phyloP scores from a whole-genome alignment of 2,888 invertebrate genomes.

The Andrena bicolor region DNA sequence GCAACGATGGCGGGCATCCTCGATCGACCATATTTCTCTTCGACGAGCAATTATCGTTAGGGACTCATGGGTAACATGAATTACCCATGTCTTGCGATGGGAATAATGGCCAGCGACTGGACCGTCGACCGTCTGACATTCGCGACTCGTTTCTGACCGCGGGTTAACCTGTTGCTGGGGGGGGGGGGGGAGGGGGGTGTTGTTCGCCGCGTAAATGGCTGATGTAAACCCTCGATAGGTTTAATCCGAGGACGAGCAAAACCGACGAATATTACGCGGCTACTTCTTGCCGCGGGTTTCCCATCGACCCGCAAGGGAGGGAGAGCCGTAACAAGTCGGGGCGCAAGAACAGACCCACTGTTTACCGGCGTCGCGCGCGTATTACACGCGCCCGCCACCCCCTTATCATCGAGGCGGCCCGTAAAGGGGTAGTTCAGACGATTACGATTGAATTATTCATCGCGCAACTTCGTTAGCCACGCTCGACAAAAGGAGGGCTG shows the following conservation, averaged over 20 bases:
- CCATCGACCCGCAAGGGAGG: constrained; percentile 24
- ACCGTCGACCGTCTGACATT: constrained; percentile 57
- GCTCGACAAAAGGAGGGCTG: too few species aligned
- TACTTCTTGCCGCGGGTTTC: constrained; percentile 47
- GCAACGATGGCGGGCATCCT: constrained; percentile 32
- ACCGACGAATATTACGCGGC: constrained; percentile 59
- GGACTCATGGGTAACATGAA: too few species aligned
- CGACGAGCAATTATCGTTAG: too few species aligned
- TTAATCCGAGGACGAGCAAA: constrained; percentile 47
- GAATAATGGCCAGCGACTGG: constrained; percentile 7
- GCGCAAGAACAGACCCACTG: constrained; percentile 34
- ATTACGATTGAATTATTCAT: constrained; percentile 36
- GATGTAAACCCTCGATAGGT: constrained; percentile 61
- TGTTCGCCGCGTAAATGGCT: constrained; percentile 62
- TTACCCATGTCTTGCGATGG: too few species aligned
- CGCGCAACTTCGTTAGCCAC: constrained; percentile 28
- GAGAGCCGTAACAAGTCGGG: constrained; percentile 34
- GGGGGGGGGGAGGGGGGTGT: constrained; percentile 32
- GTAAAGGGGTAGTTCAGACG: constrained; percentile 7
- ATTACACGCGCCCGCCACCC: constrained; percentile 9
- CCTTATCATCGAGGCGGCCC: constrained; percentile 5
- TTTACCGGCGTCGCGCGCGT: constrained; percentile 22
- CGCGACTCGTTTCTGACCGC: constrained; percentile 56
- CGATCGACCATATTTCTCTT: not conserved
- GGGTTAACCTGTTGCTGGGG: constrained; percentile 71